Conservation (phyloP, 2,113 vertebrate species). For the Cygnus buccinator region DNA sequence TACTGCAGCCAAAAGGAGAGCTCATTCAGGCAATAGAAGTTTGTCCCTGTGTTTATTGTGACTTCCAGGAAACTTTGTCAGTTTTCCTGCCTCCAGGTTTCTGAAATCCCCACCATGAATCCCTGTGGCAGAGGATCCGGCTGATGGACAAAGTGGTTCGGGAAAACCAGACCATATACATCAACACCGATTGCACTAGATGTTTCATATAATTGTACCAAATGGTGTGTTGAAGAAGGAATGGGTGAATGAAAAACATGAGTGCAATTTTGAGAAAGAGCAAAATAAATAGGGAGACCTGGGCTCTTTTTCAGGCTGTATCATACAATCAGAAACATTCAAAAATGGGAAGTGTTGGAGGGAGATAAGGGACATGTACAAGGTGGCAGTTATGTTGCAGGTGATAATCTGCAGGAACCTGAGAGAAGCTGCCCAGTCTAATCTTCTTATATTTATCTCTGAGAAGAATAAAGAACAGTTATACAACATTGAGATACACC, state of each 20-base stretch:
- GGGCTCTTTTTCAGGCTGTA: slow-evolving; percentile 14
- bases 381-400: neutral
- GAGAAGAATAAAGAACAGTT: slow-evolving; percentile 1
- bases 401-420: neutral
- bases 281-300: neutral
- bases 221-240: neutral
- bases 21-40: neutral
- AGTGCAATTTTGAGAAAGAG: neutral
- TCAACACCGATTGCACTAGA: neutral
- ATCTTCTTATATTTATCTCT: slow-evolving; percentile 45
- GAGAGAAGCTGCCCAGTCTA: neutral
- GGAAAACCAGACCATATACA: neutral
- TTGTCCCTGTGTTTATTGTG: neutral
- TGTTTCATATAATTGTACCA: neutral
- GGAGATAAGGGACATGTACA: slow-evolving; percentile 2
- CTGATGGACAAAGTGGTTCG: neutral
- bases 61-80: neutral
- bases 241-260: neutral
- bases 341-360: neutral
- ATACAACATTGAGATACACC: neutral
- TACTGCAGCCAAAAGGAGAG: neutral
- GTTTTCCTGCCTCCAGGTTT: neutral
- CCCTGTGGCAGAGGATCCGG: neutral
- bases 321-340: slow-evolving; percentile 41
- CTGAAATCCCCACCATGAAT: neutral